Base-by-base conservation (phyloP, 2,888 invertebrate genomes). In the Zhuqinia jingwanae region DNA sequence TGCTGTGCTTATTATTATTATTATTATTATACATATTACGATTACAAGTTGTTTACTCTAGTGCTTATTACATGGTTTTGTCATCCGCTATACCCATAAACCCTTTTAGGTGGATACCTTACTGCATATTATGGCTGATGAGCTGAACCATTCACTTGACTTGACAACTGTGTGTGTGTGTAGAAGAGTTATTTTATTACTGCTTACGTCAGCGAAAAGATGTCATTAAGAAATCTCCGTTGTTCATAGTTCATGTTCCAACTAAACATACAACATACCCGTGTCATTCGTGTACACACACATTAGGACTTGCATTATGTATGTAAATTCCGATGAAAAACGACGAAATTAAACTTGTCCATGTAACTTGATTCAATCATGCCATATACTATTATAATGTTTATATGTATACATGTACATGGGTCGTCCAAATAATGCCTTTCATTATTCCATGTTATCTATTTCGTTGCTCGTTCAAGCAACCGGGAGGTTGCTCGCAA, bases 161-260 rank as follows among this genome's bases (percentile, higher is more conserved):
- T 8, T 36, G 8, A 36, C 53, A 8, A 47, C n/a, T 56, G 8
- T 10, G 2, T 56, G 56, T 56, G 17, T 58, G 58, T 11, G 20
- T 13, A 58, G 25, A 25, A 58, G 20, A 11, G 58, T 8, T 56
- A 56, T 56, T 56, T 53, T n/a, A 3, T 53, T 53, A 3, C 22
- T 25, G 63, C 76, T 83, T 83, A 17, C 83, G 76, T 83, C 65
- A 83, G 65, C 56, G 27, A 76, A n/a, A n/a, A 36, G 47, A 65
- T 36, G 42, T 63, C 83, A 83, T 83, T 77, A 83, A 65, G 56
- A 50, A 76, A 76, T 77, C 75, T 36, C 10, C 36, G 36, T 63
- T 63, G 65, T 65, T 65, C 36, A 36, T 36, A 36, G 36, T 65
- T 50, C 15, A 50, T 10, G 15, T 50, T n/a, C n/a, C n/a, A n/a